phyloP scores from a whole-genome alignment of 1,140 invertebrate genomes.

The Amphibalanus amphitrite region DNA sequence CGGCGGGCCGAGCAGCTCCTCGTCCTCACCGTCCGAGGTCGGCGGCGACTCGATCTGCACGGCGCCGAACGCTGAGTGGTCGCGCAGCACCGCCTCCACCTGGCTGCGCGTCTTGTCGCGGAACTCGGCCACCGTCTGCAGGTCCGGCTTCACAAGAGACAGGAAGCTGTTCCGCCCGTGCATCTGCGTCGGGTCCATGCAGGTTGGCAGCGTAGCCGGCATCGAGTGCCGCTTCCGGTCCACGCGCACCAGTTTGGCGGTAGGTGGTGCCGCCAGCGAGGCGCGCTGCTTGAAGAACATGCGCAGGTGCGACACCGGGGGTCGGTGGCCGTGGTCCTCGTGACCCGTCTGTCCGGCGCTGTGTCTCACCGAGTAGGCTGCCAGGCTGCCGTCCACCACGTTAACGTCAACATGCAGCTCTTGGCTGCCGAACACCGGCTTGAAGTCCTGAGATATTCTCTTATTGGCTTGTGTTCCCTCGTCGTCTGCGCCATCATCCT shows the following conservation, averaged over 20 bases:
- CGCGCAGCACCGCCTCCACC: neutral
- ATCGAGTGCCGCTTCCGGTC: neutral
- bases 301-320: neutral
- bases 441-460: neutral
- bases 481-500: neutral
- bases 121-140: neutral
- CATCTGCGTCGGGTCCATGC: neutral
- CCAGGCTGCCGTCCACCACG: neutral
- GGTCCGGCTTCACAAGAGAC: neutral
- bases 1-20: neutral
- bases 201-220: neutral
- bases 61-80: neutral
- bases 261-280: neutral
- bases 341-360: neutral
- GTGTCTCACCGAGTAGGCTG: neutral
- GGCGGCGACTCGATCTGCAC: neutral
- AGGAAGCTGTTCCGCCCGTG: neutral
- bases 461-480: neutral
- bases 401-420: neutral
- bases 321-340: neutral
- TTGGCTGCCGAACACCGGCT: neutral
- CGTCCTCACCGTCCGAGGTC: neutral
- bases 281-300: neutral
- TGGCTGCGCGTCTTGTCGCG: neutral
- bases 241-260: neutral